These are phyloP conservation scores for Drosophila bunnanda DNA, from an alignment of 2,888 invertebrate species.

Conservation along the genomic window DNA sequence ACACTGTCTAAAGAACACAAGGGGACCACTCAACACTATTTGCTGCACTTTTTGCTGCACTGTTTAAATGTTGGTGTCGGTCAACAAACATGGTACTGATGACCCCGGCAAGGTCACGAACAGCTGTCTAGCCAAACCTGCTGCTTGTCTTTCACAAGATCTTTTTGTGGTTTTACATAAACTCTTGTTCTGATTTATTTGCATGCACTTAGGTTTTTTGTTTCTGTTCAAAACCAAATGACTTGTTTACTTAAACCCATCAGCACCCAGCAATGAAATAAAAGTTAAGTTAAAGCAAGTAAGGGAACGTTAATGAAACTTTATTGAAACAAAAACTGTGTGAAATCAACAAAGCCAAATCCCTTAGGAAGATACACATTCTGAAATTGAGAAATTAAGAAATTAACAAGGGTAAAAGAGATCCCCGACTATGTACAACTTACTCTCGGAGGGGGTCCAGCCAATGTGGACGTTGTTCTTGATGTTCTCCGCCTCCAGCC, in stretches of 20 bases:
- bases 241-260: too few species aligned
- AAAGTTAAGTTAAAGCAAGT: background rate
- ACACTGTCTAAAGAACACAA: background rate
- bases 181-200: background rate
- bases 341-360: slow-evolving; percentile 9
- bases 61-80: background rate
- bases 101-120: background rate
- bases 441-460: slow-evolving; percentile 86
- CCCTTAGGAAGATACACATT: slow-evolving; percentile 58
- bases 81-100: background rate
- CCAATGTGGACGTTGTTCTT: slow-evolving; percentile 88
- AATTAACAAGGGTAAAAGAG: background rate
- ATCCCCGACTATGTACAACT: slow-evolving; percentile 40
- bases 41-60: background rate
- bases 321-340: slow-evolving; percentile 43
- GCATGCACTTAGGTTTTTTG: background rate
- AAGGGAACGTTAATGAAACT: slow-evolving; percentile 8
- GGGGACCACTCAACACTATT: too few species aligned
- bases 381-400: slow-evolving; percentile 39
- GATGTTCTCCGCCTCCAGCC: slow-evolving; percentile 90
- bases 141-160: background rate
- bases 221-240: background rate
- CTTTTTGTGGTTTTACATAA: background rate
- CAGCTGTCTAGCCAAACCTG: background rate
- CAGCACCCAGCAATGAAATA: background rate